Conservation (phyloP, 2,888 invertebrate genomes). For the Zygothrica quintamaculata region DNA sequence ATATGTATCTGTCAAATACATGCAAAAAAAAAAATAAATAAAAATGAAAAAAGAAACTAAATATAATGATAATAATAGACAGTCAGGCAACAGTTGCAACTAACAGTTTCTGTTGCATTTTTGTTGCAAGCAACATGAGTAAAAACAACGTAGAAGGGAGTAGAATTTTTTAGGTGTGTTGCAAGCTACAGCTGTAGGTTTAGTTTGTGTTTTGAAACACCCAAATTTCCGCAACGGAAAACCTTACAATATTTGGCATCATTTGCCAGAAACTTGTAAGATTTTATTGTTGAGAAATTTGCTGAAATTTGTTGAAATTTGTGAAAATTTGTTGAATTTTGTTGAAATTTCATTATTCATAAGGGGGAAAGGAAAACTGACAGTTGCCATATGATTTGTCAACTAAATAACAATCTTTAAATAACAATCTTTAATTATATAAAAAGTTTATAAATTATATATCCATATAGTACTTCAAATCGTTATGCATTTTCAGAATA, state of each 20-base stretch:
- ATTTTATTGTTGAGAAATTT: constrained; percentile 29
- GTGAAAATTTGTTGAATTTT: constrained; percentile 38
- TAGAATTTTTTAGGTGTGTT: no score
- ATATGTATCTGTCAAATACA: constrained; percentile 30
- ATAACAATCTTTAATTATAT: no score
- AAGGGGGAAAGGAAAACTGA: no score
- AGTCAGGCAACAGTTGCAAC: constrained; percentile 28
- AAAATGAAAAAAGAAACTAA: no score
- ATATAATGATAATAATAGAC: constrained; percentile 38
- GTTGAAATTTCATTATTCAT: constrained; percentile 19
- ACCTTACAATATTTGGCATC: constrained; percentile 52
- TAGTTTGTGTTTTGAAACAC: no score
- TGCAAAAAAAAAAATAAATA: constrained; percentile 8
- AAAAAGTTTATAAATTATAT: no score
- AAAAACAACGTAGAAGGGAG: no score
- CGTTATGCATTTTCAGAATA: no score
- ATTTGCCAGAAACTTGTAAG: constrained; percentile 48
- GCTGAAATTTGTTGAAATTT: constrained; percentile 29
- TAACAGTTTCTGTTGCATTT: background rate
- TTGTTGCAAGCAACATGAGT: no score
- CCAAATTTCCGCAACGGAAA: constrained; percentile 17
- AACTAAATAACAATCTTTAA: constrained; percentile 34
- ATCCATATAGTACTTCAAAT: no score
- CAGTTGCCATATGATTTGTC: constrained; percentile 1
- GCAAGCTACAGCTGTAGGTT: no score